phyloP scores from a whole-genome alignment of 2,888 invertebrate species.

The Gari tellinella region DNA sequence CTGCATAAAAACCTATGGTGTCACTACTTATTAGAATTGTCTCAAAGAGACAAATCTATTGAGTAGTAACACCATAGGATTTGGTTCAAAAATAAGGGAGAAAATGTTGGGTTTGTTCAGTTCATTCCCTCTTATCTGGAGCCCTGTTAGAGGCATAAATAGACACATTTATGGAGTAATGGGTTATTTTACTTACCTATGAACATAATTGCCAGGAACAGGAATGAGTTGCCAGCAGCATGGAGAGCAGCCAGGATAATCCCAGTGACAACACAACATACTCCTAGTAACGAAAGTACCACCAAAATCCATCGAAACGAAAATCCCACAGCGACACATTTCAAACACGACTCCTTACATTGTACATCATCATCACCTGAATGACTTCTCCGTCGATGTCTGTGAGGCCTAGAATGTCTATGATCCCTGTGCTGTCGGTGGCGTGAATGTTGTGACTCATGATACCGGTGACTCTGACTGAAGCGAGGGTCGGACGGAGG shows the following conservation, averaged over 20 bases:
- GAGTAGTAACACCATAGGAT: too few species aligned
- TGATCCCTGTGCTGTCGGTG: constrained; percentile 57
- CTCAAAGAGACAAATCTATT: too few species aligned
- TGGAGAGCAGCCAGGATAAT: constrained; percentile 82
- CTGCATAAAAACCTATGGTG: too few species aligned
- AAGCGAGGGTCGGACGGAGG: constrained; percentile 40
- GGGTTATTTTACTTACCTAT: constrained; percentile 78
- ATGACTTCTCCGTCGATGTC: constrained; percentile 59
- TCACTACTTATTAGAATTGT: too few species aligned
- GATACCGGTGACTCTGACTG: constrained; percentile 38
- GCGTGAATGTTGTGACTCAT: constrained; percentile 39
- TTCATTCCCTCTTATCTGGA: too few species aligned
- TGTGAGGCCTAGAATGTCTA: constrained; percentile 55
- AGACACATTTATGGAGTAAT: neutral
- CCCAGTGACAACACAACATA: constrained; percentile 82
- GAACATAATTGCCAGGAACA: constrained; percentile 83
- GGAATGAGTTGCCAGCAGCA: constrained; percentile 79
- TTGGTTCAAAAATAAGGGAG: too few species aligned
- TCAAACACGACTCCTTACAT: constrained; percentile 78
- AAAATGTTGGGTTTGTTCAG: too few species aligned
- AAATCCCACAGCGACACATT: constrained; percentile 78
- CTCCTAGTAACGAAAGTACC: constrained; percentile 80
- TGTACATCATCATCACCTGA: constrained; percentile 49
- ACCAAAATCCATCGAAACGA: constrained; percentile 83
- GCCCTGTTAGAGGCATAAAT: too few species aligned